Conservation (phyloP, 2,113 vertebrate genomes). For the Arizona elegans region DNA sequence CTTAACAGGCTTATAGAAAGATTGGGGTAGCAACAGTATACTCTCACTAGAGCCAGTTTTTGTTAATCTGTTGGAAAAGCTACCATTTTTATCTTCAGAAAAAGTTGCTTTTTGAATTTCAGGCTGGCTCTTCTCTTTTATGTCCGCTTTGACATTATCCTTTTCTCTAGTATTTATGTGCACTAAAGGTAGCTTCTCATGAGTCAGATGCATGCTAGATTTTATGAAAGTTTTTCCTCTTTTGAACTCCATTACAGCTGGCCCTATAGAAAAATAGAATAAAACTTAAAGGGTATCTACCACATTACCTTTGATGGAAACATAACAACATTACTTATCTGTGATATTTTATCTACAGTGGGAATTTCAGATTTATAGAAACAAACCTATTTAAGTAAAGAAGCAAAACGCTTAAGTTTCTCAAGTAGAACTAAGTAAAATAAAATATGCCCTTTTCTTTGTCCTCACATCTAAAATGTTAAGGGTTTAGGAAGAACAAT, state of each 20-base stretch:
- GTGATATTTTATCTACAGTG: neutral
- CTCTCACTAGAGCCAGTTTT: slow-evolving; percentile 44
- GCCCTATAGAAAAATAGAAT: slow-evolving; percentile 54
- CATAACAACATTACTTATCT: neutral
- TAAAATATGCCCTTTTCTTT: neutral
- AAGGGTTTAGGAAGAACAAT: neutral
- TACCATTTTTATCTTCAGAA: slow-evolving; percentile 49
- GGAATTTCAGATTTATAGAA: neutral
- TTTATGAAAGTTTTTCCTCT: slow-evolving; percentile 81
- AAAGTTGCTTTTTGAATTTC: slow-evolving; percentile 48
- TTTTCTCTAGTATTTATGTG: slow-evolving; percentile 33
- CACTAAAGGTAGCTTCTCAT: slow-evolving; percentile 58
- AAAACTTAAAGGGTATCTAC: neutral
- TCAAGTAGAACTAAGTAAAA: neutral
- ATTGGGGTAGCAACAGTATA: slow-evolving; percentile 36
- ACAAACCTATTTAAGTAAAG: neutral
- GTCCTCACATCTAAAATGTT: neutral
- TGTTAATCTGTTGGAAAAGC: slow-evolving; percentile 44
- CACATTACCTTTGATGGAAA: neutral
- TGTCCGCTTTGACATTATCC: slow-evolving; percentile 22
- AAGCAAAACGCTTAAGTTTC: neutral
- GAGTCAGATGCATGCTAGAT: slow-evolving; percentile 64
- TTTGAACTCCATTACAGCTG: slow-evolving; percentile 69
- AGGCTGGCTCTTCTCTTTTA: slow-evolving; percentile 28
- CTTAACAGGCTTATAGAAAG: slow-evolving; percentile 66